phyloP scores from a whole-genome alignment of 2,888 invertebrate genomes.

The Lasioglossum lativentre region DNA sequence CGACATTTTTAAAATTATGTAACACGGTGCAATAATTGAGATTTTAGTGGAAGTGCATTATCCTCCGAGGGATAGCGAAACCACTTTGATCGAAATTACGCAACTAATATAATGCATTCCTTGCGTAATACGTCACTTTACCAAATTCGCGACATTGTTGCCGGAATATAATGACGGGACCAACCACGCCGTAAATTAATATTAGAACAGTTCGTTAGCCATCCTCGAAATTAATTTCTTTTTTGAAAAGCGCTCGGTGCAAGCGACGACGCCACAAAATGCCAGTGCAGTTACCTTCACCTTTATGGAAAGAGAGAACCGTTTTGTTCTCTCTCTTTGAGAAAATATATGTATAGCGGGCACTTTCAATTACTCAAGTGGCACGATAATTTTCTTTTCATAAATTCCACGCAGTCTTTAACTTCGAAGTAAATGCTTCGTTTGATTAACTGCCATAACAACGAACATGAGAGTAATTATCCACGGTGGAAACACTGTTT shows the following conservation, averaged over 20 bases:
- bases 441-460: background rate
- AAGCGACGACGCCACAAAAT: background rate
- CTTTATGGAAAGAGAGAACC: background rate
- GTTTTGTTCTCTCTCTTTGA: background rate
- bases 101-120: constrained; percentile 2
- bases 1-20: background rate
- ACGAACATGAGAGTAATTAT: background rate
- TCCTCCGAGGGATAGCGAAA: background rate
- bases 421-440: background rate
- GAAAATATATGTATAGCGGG: background rate
- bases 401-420: background rate
- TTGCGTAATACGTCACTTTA: constrained; percentile 15
- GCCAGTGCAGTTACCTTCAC: background rate
- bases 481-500: background rate
- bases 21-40: background rate
- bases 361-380: constrained; percentile 1
- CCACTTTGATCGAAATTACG: constrained; percentile 10
- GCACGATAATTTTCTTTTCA: background rate
- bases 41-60: background rate
- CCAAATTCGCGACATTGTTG: background rate
- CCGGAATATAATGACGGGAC: background rate
- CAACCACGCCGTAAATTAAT: background rate
- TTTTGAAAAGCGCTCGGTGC: background rate
- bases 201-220: background rate
- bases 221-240: background rate